A percentile compares a stretch with the other conserved stretches of the same genome.
phyloP scores from a whole-genome alignment of 1,140 invertebrate species.

The Micrasema longulum region DNA sequence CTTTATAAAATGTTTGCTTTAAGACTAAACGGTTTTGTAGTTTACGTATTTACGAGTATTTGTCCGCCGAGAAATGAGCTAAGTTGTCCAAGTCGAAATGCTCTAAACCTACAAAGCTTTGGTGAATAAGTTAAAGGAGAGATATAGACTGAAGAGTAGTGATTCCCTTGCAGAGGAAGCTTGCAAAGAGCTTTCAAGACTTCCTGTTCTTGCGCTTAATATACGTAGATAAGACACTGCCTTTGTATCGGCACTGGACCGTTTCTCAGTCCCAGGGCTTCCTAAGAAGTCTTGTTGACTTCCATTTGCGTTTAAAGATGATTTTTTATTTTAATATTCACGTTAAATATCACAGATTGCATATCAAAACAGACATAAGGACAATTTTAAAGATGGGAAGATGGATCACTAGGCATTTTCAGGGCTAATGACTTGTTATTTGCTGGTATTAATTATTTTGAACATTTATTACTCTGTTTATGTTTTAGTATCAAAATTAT shows the following conservation, averaged over 20 bases:
- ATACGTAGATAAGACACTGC: too few species aligned
- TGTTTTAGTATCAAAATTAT: too few species aligned
- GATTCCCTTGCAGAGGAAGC: slow-evolving; percentile 27
- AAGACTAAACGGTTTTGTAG: slow-evolving; percentile 14
- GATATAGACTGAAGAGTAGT: slow-evolving; percentile 41
- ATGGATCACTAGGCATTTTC: too few species aligned
- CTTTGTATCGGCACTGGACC: neutral
- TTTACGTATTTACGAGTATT: slow-evolving; percentile 32
- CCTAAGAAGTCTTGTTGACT: too few species aligned
- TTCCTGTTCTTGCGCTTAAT: neutral
- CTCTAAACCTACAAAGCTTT: slow-evolving; percentile 53
- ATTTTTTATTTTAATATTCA: too few species aligned
- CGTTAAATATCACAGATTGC: too few species aligned
- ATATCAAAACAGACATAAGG: too few species aligned
- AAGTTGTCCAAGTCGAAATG: slow-evolving; percentile 41
- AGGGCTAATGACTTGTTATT: too few species aligned
- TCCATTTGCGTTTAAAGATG: too few species aligned
- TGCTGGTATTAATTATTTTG: too few species aligned
- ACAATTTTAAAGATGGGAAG: too few species aligned
- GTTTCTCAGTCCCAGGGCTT: neutral
- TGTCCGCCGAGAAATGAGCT: slow-evolving; percentile 34
- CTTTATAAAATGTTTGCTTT: slow-evolving; percentile 13
- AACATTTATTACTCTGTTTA: too few species aligned
- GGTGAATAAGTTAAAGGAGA: slow-evolving; percentile 47
- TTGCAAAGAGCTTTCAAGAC: neutral